Evolutionary conservation across 2,888 invertebrate genomes (phyloP), one percentile per base, ranked within the genome.

Genomic region (Meiosimyza decipiens): DNA sequence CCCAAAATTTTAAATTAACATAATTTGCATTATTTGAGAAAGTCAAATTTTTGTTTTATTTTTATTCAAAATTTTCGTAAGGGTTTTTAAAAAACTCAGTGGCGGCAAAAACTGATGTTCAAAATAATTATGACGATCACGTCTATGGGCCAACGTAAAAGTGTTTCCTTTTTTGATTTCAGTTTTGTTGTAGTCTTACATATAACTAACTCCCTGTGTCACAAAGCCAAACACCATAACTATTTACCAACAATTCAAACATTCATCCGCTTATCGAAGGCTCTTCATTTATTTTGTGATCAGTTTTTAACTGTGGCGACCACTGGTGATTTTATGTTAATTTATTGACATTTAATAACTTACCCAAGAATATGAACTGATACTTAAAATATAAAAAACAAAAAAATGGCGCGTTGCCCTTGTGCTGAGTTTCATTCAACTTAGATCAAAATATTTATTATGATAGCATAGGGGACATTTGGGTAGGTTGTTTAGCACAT

Each of bases 61-160:
- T 22, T 40, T 40, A 5, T 40, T 9, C 1, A 40, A 40, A 40
- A n/a, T 28, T 64, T 64, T 64, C 18, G 64, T 22, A 49, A 47
- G 22, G 47, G 33, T 64, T 22, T 22, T 13, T 4, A 33, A 47
- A 40, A 28, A 62, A 54, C 47, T 18, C n/a, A 57, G 59, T 60
- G 18, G 57, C 22, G 67, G 22, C 16, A 47, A 67, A 67, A 67
- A 47, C 18, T 16, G 54, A 47, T 54, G 33, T 64, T 12, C 64
- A 52, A 65, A 64, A 12, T 76, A 72, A 72, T 71, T 75, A 80
- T 79, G 81, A 81, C 79, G 77, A 74, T 82, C 81, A 83, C 83
- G 82, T 82, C 60, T 62, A 66, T 47, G 47, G 54, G 62, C 40
- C 51, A 70, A 18, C 66, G 55, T 55, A 66, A 72, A 71, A 65